Percentiles rank a stretch among this genome's conserved stretches.
Conservation (phyloP, 2,113 vertebrate genomes). For the Apodemus sylvaticus region DNA sequence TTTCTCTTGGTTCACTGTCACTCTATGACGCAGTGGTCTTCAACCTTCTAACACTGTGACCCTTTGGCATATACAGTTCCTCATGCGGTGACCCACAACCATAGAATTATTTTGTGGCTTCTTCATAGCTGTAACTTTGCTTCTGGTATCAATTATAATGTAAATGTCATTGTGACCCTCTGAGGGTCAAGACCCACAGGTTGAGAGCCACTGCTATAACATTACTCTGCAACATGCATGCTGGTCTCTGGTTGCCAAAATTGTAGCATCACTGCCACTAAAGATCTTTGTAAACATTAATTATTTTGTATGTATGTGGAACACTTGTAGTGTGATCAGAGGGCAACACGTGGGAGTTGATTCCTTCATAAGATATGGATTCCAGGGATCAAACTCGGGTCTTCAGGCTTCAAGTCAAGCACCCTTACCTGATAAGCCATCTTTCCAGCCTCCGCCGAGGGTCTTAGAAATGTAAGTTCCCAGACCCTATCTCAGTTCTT, state of each 20-base stretch:
- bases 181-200: not conserved
- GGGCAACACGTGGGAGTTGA: not conserved
- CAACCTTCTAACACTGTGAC: not conserved
- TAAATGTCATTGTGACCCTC: not conserved
- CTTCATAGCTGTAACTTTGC: not conserved
- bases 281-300: not conserved
- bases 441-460: not conserved
- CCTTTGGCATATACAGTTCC: not conserved
- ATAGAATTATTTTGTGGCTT: not conserved
- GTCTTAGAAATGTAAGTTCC: slow-evolving; percentile 15
- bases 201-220: not conserved
- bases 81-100: not conserved
- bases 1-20: not conserved
- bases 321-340: not conserved
- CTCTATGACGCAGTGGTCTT: not conserved
- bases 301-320: not conserved
- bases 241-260: not conserved
- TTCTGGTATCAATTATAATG: not conserved
- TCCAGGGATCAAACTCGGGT: not conserved
- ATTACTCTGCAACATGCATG: not conserved
- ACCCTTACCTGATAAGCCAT: no score
- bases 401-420: not conserved
- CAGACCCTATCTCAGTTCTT: not conserved
- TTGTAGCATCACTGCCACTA: not conserved
- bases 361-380: not conserved